phyloP scores from a whole-genome alignment of 2,797 vertebrate genomes.

The Corythornis leucogaster region DNA sequence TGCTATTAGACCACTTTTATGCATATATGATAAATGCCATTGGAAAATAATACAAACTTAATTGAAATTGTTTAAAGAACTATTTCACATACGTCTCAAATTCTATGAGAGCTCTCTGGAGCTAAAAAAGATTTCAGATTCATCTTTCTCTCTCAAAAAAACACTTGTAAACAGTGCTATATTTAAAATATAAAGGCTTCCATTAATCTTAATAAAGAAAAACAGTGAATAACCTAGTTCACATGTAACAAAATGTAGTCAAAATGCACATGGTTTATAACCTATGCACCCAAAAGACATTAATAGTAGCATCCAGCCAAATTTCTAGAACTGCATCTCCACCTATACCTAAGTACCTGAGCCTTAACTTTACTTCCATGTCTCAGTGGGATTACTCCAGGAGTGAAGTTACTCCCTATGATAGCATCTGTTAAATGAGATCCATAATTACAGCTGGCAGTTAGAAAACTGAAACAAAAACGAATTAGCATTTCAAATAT shows the following conservation, averaged over 20 bases:
- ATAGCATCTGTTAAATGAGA: slow-evolving; percentile 55
- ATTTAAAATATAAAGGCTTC: not conserved
- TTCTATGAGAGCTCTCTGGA: not conserved
- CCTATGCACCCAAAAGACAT: not conserved
- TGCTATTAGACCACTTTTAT: not conserved
- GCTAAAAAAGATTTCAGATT: not conserved
- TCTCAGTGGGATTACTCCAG: not conserved
- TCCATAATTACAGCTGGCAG: slow-evolving; percentile 39
- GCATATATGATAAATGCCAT: not conserved
- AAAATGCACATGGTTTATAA: not conserved
- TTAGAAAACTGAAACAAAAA: slow-evolving; percentile 48
- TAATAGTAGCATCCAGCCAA: not conserved
- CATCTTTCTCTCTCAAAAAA: not conserved
- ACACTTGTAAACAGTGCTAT: not conserved
- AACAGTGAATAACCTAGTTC: not conserved
- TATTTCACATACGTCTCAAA: not conserved
- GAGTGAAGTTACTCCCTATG: slow-evolving; percentile 24
- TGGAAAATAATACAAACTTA: not conserved
- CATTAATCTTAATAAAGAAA: not conserved
- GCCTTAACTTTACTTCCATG: not conserved
- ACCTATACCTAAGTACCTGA: not conserved
- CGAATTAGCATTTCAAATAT: slow-evolving; percentile 62
- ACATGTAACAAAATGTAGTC: not conserved
- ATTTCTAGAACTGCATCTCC: not conserved
- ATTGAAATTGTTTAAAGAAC: not conserved